Evolutionary conservation across 2,888 invertebrate species (phyloP), one percentile per base, ranked within the genome.

Genomic region (Cacoxenus indagator): DNA sequence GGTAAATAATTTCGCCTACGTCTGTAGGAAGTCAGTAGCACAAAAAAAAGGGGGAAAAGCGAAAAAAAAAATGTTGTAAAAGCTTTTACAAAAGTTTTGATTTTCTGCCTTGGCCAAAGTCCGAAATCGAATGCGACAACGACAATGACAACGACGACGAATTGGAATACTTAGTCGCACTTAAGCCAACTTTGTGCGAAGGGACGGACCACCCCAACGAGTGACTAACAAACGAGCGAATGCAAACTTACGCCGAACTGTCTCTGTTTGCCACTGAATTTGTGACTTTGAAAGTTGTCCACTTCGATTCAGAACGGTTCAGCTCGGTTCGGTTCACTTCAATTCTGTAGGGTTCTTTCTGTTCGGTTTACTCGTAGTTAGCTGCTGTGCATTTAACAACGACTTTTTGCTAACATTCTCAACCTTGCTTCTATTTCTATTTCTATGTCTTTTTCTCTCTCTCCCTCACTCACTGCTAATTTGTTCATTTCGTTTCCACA

Each of bases 1-100:
- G 61, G 61, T 43, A 62, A 62, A 62, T 62, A 73, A 78, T 75
- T 73, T 74, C 66, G 71, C 70, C 75, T 71, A 68, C 65, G 72
- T 74, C 73, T 67, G 70, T 69, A n/a, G 26, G 19, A 48, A 26
- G 29, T 8, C 31, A 24, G 24, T 31, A 26, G 17, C 75, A 73
- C 73, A 67, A 73, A 78, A 24, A 14, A 71, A 78, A 75, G 77
- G 74, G 14, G 14, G 75, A 71, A 73, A 70, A 69, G 69, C 67
- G 67, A 57, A 67, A 67, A 64, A 59, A 17, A 62, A 65, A 45
- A 51, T 24, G 24, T 14, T 65, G 67, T 70, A 75, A 83, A 83
- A 81, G 83, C 80, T 81, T 83, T 81, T 81, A 76, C 75, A 75
- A 79, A 76, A 81, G 69, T 70, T 79, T 83, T 73, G 69, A 62